Evolutionary conservation across 2,888 invertebrate species (phyloP).

Genomic region (Catocala fraxini): DNA sequence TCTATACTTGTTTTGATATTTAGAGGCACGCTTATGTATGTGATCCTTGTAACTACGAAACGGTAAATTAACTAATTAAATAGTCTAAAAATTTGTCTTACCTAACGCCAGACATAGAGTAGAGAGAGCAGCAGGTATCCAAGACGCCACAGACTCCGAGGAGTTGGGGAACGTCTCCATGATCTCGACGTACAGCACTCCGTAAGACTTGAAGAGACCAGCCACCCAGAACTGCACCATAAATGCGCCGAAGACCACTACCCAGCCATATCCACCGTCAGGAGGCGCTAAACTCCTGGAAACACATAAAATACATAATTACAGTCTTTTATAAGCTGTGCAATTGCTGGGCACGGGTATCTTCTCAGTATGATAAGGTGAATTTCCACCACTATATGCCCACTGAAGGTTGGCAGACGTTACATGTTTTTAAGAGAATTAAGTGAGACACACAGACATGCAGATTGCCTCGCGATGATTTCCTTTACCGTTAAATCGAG

Average conservation of each 20-base stretch:
- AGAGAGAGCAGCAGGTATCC: constrained; percentile 93
- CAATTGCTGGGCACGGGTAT: no score
- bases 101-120: constrained; percentile 92
- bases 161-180: constrained; percentile 93
- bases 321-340: no score
- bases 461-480: no score
- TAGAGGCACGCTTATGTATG: no score
- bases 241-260: constrained; percentile 92
- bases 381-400: no score
- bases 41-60: no score
- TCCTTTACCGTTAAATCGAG: no score
- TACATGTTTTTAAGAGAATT: no score
- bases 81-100: constrained; percentile 62
- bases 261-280: constrained; percentile 93
- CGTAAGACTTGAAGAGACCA: constrained; percentile 93
- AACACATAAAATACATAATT: neutral
- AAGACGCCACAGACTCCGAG: constrained; percentile 92
- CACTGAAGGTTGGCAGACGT: no score
- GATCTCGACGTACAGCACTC: constrained; percentile 93
- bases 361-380: no score
- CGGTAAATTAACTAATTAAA: neutral
- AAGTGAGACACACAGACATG: no score
- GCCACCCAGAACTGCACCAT: constrained; percentile 94
- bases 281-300: constrained; percentile 77
- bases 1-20: no score